Evolutionary conservation across 2,888 invertebrate species (phyloP).

Genomic region (Ochropleura plecta): DNA sequence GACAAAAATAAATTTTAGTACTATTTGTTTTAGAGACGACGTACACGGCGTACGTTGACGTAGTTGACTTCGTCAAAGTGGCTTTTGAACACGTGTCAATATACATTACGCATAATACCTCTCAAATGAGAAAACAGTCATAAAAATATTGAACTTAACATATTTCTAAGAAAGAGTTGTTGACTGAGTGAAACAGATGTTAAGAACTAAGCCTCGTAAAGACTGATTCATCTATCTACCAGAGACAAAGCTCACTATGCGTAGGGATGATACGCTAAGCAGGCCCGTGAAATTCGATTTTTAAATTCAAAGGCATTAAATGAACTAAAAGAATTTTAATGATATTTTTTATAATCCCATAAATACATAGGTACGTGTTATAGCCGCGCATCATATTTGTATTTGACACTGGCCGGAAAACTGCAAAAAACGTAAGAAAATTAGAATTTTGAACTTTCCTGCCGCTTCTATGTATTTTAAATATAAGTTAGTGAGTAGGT

Average conservation of each 20-base stretch:
- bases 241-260: background rate
- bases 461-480: too few species aligned
- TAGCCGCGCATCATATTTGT: too few species aligned
- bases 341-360: too few species aligned
- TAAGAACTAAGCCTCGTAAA: background rate
- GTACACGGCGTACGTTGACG: background rate
- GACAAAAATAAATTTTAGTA: conserved; percentile 21
- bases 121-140: conserved; percentile 23
- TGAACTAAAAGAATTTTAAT: too few species aligned
- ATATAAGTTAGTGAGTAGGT: background rate
- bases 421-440: too few species aligned
- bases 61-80: conserved; percentile 17
- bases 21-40: conserved; percentile 32
- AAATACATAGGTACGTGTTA: too few species aligned
- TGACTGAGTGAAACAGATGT: conserved; percentile 1
- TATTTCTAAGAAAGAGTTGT: background rate
- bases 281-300: too few species aligned
- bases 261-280: too few species aligned
- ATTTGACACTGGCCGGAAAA: too few species aligned
- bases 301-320: too few species aligned
- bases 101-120: conserved; percentile 11
- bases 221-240: background rate
- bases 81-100: conserved; percentile 3
- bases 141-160: background rate
- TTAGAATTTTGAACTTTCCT: too few species aligned